Evolutionary conservation across 1,140 invertebrate genomes (phyloP), one percentile per base, ranked within the genome.

Genomic region (Habropoda laboriosa): DNA sequence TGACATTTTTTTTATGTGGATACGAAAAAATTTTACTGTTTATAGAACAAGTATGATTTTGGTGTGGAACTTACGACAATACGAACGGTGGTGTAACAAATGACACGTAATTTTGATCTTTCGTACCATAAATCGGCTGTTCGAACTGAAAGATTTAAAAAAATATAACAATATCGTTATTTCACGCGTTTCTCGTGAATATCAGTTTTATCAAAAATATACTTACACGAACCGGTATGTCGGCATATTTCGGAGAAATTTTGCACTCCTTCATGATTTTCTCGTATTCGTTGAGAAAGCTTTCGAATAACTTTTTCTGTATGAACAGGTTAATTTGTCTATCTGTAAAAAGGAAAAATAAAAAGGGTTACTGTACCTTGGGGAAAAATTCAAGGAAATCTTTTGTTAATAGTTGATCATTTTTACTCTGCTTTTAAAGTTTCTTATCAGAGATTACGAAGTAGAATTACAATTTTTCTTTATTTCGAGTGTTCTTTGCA

Each of bases 31-130:
- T 21, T 4, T 12, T 35, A 49, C 18, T 1, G 8, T 38, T 2
- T 1, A 0, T 12, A 3, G 8, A 8, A 38, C 18, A 12, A 27
- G 18, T 70, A 6, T 13, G 7, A 60, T 60, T 60, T 60, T n/a
- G 10, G 16, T 0, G 4, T 2, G 27, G 7, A 1, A 92, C 94
- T 95, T 92, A 96, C 96, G 95, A 95, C 80, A 96, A 91, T 67
- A 96, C 92, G 53, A 97, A 95, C n/a, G 96, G 96, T 0, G 97
- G 97, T 0, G 95, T 95, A 94, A 97, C 96, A 89, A 96, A 98
- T 24, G 94, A 93, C 1, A 94, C 94, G 87, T 96, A 96, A 58
- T 95, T 95, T 2, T 95, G 93, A 47, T 97, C 92, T 53, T 91
- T 88, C 0, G 88, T 90, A 13, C 97, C 97, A 90, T 95, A 97